phyloP scores from a whole-genome alignment of 2,113 vertebrate genomes.

The Nettapus auritus region DNA sequence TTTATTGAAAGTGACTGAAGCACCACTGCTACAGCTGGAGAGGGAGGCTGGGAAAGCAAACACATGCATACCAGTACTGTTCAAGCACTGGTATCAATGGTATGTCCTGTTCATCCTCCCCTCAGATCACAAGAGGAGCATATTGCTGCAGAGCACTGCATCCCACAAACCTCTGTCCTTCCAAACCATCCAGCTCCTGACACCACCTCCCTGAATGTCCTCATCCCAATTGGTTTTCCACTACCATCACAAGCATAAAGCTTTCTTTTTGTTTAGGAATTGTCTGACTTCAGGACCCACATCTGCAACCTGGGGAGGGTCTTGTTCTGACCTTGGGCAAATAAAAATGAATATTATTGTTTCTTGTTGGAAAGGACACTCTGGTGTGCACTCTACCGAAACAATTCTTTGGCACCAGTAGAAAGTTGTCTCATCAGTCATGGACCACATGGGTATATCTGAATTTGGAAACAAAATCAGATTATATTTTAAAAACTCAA shows the following conservation, averaged over 20 bases:
- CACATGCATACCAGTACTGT: background rate
- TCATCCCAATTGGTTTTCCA: background rate
- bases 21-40: background rate
- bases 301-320: background rate
- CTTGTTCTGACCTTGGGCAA: background rate
- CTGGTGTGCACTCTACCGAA: background rate
- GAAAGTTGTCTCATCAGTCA: background rate
- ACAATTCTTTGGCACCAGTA: fast-evolving
- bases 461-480: background rate
- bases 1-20: background rate
- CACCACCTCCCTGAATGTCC: fast-evolving
- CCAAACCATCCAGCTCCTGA: fast-evolving
- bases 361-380: background rate
- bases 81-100: background rate
- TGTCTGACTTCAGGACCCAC: background rate
- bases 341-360: background rate
- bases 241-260: background rate
- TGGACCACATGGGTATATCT: background rate
- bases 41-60: background rate
- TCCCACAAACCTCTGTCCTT: fast-evolving
- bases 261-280: background rate
- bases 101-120: background rate
- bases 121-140: fast-evolving
- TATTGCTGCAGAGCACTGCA: fast-evolving
- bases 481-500: background rate